A percentile compares a stretch with the other conserved stretches of the same genome.
Conservation (phyloP, 2,888 invertebrate species). For the Chrysolina americana region DNA sequence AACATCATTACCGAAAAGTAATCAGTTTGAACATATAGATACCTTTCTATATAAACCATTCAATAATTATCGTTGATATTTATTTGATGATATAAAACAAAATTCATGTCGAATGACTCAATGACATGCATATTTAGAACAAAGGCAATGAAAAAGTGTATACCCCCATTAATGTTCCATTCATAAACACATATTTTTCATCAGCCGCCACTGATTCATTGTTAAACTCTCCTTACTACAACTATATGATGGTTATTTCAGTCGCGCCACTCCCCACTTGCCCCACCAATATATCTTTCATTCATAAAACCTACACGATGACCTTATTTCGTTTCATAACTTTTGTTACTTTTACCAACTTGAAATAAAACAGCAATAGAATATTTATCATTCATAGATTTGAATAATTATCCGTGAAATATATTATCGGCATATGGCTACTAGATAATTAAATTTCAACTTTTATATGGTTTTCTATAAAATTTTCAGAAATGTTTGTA, state of each 20-base stretch:
- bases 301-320: conserved; percentile 62
- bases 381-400: conserved; percentile 43
- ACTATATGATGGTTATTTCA: conserved; percentile 35
- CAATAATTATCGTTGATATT: too few relatives aligned
- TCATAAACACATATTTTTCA: neutral
- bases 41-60: too few relatives aligned
- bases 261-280: conserved; percentile 38
- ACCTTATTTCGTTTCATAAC: conserved; percentile 57
- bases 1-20: too few relatives aligned
- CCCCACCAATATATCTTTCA: conserved; percentile 53
- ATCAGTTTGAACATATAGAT: too few relatives aligned
- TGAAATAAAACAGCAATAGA: conserved; percentile 40
- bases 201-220: conserved; percentile 43
- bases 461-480: neutral
- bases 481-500: neutral
- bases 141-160: too few relatives aligned
- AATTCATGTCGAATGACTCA: too few relatives aligned
- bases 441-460: neutral
- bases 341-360: conserved; percentile 50
- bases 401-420: conserved; percentile 38
- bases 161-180: neutral
- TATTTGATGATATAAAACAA: too few relatives aligned
- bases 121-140: too few relatives aligned
- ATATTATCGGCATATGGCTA: conserved; percentile 26
- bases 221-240: conserved; percentile 41